Percentiles rank a stretch among this genome's conserved stretches.
These are phyloP conservation scores for Leontocebus nigricollis DNA, from an alignment of 2,797 vertebrate species.

Conservation along the genomic window DNA sequence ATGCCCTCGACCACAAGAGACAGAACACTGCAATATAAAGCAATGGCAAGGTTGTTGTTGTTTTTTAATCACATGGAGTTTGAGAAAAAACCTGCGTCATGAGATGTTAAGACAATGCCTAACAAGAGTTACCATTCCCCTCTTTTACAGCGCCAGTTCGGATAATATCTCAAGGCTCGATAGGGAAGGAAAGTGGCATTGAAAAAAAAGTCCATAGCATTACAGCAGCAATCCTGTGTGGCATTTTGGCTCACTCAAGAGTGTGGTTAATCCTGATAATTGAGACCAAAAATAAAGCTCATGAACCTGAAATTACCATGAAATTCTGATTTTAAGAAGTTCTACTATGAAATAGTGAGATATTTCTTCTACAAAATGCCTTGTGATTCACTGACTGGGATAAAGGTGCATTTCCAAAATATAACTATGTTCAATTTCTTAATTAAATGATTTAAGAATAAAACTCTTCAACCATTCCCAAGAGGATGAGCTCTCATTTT, in stretches of 20 bases:
- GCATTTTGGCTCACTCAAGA: not conserved
- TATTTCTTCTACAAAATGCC: not conserved
- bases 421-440: not conserved
- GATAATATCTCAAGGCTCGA: not conserved
- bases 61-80: constrained; percentile 50
- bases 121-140: not conserved
- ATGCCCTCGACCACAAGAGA: constrained; percentile 94
- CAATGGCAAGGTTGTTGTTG: constrained; percentile 80
- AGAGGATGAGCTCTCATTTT: constrained; percentile 54
- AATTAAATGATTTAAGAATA: constrained; percentile 4
- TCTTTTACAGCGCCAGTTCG: not conserved
- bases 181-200: not conserved
- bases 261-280: not conserved
- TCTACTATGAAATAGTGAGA: not conserved
- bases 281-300: not conserved
- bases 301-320: not conserved
- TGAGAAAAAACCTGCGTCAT: constrained; percentile 42
- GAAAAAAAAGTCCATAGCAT: not conserved
- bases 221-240: not conserved
- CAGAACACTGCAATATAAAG: constrained; percentile 93
- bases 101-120: constrained; percentile 10
- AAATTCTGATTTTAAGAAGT: not conserved
- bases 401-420: constrained; percentile 30
- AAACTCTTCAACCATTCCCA: constrained; percentile 1
- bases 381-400: not conserved